phyloP scores from a whole-genome alignment of 2,797 vertebrate species.

The Fistularia tabacaria region DNA sequence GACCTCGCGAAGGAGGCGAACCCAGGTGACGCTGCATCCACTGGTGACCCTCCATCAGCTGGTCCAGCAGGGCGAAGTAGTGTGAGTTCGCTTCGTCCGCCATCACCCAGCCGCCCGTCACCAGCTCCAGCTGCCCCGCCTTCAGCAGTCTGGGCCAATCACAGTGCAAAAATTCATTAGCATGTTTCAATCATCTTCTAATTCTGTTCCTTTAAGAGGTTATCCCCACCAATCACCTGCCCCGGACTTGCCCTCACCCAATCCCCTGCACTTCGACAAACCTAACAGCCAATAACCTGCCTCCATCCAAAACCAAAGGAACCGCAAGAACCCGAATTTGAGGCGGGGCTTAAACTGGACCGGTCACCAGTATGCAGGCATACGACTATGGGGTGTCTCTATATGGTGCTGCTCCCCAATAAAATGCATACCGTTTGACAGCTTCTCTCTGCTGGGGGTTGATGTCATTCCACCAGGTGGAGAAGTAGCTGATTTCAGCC shows the following conservation, averaged over 20 bases:
- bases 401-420: too few relatives aligned
- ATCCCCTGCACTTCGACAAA: too few relatives aligned
- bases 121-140: constrained; percentile 91
- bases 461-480: constrained; percentile 97
- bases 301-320: too few relatives aligned
- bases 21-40: constrained; percentile 95
- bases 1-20: constrained; percentile 31
- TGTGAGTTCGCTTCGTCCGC: constrained; percentile 93
- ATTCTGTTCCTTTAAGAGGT: too few relatives aligned
- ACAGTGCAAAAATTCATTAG: constrained; percentile 16
- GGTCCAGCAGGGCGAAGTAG: constrained; percentile 97
- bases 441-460: constrained; percentile 84
- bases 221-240: too few relatives aligned
- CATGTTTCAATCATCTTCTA: too few relatives aligned
- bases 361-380: too few relatives aligned
- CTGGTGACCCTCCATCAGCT: constrained; percentile 97
- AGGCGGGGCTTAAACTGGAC: too few relatives aligned
- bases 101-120: constrained; percentile 98
- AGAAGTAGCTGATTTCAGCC: constrained; percentile 94
- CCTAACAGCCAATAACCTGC: too few relatives aligned
- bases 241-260: too few relatives aligned
- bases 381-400: too few relatives aligned
- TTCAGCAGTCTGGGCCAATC: constrained; percentile 74
- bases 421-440: constrained; percentile 78
- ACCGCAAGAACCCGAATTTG: too few relatives aligned